Conservation (phyloP, 2,113 vertebrate genomes). For the Hippocampus guttulatus region DNA sequence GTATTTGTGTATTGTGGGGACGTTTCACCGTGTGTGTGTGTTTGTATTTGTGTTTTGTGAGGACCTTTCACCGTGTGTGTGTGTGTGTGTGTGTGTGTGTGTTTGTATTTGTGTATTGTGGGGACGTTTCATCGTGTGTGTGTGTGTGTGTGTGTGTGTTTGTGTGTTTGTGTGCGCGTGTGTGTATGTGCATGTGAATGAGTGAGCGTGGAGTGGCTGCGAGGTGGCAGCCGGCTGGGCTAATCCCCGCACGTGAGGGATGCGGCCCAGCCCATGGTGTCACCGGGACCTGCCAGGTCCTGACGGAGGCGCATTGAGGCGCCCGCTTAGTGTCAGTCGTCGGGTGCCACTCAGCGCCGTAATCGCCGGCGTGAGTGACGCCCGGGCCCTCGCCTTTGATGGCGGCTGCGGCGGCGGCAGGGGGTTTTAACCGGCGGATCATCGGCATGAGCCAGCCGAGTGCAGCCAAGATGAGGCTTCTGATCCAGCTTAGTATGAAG, state of each 20-base stretch:
- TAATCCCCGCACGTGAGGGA: constrained; percentile 66
- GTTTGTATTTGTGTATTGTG: background rate
- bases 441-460: constrained; percentile 8
- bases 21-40: too few relatives aligned
- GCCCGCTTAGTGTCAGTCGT: constrained; percentile 69
- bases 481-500: constrained; percentile 74
- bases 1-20: too few relatives aligned
- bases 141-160: background rate
- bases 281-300: constrained; percentile 67
- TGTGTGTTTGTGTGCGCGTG: background rate
- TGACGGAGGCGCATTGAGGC: constrained; percentile 69
- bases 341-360: constrained; percentile 58
- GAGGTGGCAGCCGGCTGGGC: constrained; percentile 60
- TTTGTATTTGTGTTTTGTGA: background rate
- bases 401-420: constrained; percentile 55
- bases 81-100: background rate
- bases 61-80: too few relatives aligned
- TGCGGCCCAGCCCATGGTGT: constrained; percentile 63
- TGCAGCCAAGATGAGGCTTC: constrained; percentile 29
- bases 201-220: constrained; percentile 58
- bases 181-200: constrained; percentile 28
- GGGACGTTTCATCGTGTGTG: too few relatives aligned
- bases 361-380: constrained; percentile 74
- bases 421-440: constrained; percentile 42
- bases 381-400: constrained; percentile 68